Base-by-base conservation (phyloP, 1,140 invertebrate species). In the Ditylenchus dipsaci region DNA sequence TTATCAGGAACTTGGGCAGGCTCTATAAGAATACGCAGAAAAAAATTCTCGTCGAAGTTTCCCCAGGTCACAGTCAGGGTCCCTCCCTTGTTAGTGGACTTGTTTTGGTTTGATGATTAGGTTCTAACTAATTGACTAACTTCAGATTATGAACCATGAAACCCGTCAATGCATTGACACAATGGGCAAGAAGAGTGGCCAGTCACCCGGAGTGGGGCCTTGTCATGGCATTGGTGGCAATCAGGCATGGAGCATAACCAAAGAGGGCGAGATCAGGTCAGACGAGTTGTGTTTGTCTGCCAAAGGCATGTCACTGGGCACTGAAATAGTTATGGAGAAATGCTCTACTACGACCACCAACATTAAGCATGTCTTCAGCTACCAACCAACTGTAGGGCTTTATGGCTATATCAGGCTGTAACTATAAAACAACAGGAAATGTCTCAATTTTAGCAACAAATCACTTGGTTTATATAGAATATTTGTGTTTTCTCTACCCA, bases 201-300 rank as follows among this genome's bases (percentile, higher is more conserved):
- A 76, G 64, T 26, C 27, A 9, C 49, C 76, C 1, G 75, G 76
- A n/a, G 42, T 79, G 15, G 63, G 38, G 38, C 45, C 43, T 26
- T 76, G 75, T 15, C 75, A 77, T 56, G 76, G 76, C n/a, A 38
- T 78, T n/a, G 75, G 75, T 42, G 75, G 75, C 13, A 77, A 77
- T 62, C 75, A 77, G 73, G 74, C 72, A 42, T 77, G 75, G 75
- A 65, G 65, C 47, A 60, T 77, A 9, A 78, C 75, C 19, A 38
- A 13, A 56, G 42, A 68, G 27, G 75, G 75, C 7, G 74, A 78
- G 42, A 75, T 76, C 49, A 73, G 75, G 21, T 79, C 75, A 8
- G 75, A 76, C 49, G 75, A 76, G 63, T 17, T 72, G 9, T 76
- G 75, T 66, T 47, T 76, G 33, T 29, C 76, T 21, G 65, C 47